phyloP scores from a whole-genome alignment of 2,113 vertebrate genomes.

The Strix aluco region DNA sequence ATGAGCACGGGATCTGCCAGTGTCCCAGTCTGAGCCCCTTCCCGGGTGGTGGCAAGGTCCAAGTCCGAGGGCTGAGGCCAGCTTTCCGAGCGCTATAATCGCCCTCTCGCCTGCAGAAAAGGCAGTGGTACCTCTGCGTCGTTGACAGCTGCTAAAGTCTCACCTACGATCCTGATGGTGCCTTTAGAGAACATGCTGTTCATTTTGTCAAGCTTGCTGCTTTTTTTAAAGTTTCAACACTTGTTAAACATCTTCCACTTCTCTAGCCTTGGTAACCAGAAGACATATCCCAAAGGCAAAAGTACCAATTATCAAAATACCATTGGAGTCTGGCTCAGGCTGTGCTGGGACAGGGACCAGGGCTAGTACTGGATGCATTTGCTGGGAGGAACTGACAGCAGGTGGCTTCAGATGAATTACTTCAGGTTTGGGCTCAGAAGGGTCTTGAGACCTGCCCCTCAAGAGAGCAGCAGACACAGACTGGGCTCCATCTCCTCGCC shows the following conservation, averaged over 20 bases:
- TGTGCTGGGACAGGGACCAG: neutral
- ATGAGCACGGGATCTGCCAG: rapidly evolving
- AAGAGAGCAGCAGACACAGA: neutral
- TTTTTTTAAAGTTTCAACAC: neutral
- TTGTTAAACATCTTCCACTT: neutral
- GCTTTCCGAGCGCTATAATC: rapidly evolving
- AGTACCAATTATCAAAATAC: neutral
- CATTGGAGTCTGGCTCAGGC: neutral
- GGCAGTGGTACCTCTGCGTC: neutral
- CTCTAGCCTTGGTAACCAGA: neutral
- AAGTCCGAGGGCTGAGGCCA: neutral
- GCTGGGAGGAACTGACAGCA: neutral
- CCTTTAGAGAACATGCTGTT: neutral
- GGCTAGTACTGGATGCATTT: rapidly evolving
- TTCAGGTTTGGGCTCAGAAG: neutral
- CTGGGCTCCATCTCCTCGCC: neutral
- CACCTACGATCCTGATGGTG: neutral
- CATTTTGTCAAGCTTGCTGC: neutral
- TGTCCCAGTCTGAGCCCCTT: neutral
- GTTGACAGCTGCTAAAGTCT: neutral
- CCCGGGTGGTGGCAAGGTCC: neutral
- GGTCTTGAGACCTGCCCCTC: neutral
- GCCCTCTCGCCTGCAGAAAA: neutral
- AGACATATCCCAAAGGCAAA: neutral
- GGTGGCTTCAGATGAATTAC: neutral